A percentile compares a stretch with the other conserved stretches of the same genome.
Evolutionary conservation across 2,797 vertebrate species (phyloP).

Genomic region (Neomorphus geoffroyi): DNA sequence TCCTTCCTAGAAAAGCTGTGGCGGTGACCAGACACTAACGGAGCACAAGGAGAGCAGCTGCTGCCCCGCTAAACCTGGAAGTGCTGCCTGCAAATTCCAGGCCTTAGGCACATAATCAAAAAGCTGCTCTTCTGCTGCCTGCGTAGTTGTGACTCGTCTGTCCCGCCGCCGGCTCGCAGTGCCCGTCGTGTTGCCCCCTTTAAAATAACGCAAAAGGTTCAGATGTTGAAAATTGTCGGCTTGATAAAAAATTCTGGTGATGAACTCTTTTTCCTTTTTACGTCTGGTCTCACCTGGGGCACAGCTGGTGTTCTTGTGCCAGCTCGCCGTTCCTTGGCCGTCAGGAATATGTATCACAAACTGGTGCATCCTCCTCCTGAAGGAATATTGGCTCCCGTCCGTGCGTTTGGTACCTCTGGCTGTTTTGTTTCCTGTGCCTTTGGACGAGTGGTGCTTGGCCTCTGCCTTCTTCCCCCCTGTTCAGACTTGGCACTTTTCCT

Average conservation of each 20-base stretch:
- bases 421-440: neutral
- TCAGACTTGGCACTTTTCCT: neutral
- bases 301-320: neutral
- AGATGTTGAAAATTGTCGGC: accelerated
- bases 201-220: accelerated
- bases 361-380: neutral
- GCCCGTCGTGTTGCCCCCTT: accelerated
- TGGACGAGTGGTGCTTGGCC: neutral
- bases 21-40: neutral
- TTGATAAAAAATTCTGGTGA: neutral
- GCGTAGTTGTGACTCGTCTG: accelerated
- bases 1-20: constrained; percentile 20
- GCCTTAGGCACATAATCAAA: neutral
- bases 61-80: neutral
- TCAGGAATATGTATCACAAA: neutral
- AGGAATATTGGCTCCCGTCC: accelerated
- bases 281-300: neutral
- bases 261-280: neutral
- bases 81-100: neutral
- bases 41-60: neutral
- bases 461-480: neutral
- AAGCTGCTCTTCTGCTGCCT: neutral
- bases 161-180: accelerated
- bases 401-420: accelerated
- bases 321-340: neutral